Base-by-base conservation (phyloP, 2,888 invertebrate genomes). In the Crossocerus cetratus region DNA sequence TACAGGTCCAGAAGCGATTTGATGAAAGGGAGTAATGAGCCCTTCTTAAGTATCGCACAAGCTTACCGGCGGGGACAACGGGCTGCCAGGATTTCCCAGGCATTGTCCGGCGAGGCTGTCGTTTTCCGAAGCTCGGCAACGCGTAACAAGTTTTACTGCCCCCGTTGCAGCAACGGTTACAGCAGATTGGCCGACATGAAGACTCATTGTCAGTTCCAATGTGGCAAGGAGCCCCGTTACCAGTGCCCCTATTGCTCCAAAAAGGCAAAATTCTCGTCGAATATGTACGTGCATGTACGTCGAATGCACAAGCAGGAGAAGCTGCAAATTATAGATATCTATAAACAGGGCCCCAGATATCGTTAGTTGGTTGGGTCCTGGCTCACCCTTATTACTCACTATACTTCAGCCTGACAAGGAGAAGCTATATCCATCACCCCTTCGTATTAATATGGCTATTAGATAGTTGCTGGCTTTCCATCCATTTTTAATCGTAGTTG, bases 211-310 rank as follows among this genome's bases (percentile, higher is more conserved):
- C 89, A 89, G 21, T 89, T 89, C 58, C 90, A 90, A 71, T 91
- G 91, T 72, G 90, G 91, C 23, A 89, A 89, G 59, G 87, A 89
- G 54, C 90, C 90, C n/a, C 86, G 89, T 4, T 91, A 90, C 63
- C 84, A 87, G 55, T 91, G 91, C 60, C 87, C 88, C 1, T 89
- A 89, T 64, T 91, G 91, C 72, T 74, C 83, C 8, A 88, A 88
- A 62, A 85, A 82, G 42, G 86, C 86, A 13, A 89, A 89, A 61
- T 87, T 85, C 21, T 88, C 88, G 2, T 88, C 88, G 11, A 88
- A 88, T 43, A 88, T 88, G 87, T 88, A 88, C 66, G 84, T 84
- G 18, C 88, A 88, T 63, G 86, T 88, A 13, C 81, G 88, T 21
- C 74, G 81, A 23, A 79, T 85, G 67, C 88, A 88, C 71, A 85